phyloP scores from a whole-genome alignment of 2,888 invertebrate genomes.

The Thera britannica region DNA sequence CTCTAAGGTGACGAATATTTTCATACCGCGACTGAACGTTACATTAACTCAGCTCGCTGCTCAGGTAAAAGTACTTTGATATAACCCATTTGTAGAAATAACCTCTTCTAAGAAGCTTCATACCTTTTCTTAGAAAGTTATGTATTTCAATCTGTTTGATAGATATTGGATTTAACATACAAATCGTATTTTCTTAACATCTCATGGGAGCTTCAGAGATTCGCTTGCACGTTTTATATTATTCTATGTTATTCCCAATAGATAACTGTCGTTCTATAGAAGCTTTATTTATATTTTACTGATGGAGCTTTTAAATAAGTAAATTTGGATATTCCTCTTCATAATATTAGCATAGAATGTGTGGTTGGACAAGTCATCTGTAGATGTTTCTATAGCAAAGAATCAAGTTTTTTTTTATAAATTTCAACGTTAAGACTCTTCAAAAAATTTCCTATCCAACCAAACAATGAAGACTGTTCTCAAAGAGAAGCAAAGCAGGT shows the following conservation, averaged over 20 bases:
- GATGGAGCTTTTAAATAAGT: no score
- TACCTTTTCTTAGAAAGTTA: not conserved
- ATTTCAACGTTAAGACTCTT: not conserved
- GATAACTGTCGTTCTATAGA: not conserved
- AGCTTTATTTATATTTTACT: not conserved
- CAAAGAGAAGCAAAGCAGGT: not conserved
- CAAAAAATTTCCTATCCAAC: not conserved
- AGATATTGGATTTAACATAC: conserved; percentile 15
- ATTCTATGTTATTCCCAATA: not conserved
- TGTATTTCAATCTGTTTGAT: conserved; percentile 10
- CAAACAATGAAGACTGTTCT: not conserved
- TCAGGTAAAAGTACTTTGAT: no score
- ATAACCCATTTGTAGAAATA: not conserved
- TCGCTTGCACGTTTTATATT: conserved; percentile 7
- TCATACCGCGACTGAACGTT: no score
- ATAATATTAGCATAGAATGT: no score
- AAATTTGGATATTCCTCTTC: no score
- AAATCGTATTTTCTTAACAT: conserved; percentile 7
- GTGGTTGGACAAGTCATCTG: no score
- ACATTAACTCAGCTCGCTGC: no score
- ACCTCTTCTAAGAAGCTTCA: not conserved
- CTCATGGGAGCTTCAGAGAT: conserved; percentile 2
- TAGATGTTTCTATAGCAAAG: no score
- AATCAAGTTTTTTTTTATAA: no score
- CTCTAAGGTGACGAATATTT: no score